phyloP scores from a whole-genome alignment of 2,113 vertebrate species.

The Macrotus californicus region DNA sequence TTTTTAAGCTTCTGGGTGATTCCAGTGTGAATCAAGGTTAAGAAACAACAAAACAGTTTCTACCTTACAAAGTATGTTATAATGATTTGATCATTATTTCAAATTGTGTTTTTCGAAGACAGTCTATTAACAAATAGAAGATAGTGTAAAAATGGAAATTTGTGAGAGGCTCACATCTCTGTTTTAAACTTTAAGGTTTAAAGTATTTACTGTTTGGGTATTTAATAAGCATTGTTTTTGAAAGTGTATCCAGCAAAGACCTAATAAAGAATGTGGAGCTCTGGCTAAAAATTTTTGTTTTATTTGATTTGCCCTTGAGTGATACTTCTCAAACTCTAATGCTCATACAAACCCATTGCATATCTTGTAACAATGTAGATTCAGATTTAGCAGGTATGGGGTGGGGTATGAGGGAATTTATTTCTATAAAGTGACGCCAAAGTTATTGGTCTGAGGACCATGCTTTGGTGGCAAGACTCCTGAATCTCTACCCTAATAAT shows the following conservation, averaged over 20 bases:
- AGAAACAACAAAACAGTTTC: background rate
- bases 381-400: background rate
- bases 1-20: background rate
- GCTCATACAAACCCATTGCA: background rate
- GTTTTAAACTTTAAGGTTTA: background rate
- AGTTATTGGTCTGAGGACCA: background rate
- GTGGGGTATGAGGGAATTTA: background rate
- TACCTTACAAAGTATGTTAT: background rate
- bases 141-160: background rate
- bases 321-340: background rate
- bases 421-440: background rate
- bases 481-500: background rate
- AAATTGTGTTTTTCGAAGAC: background rate
- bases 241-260: background rate
- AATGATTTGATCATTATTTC: background rate
- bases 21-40: background rate
- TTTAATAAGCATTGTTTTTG: constrained; percentile 4
- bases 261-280: background rate
- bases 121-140: background rate
- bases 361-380: background rate
- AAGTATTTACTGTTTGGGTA: background rate
- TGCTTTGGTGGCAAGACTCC: background rate
- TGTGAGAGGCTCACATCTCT: background rate
- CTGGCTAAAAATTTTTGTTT: background rate
- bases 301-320: background rate